Evolutionary conservation across 2,888 invertebrate genomes (phyloP).

Genomic region (Lasioglossum leucozonium): DNA sequence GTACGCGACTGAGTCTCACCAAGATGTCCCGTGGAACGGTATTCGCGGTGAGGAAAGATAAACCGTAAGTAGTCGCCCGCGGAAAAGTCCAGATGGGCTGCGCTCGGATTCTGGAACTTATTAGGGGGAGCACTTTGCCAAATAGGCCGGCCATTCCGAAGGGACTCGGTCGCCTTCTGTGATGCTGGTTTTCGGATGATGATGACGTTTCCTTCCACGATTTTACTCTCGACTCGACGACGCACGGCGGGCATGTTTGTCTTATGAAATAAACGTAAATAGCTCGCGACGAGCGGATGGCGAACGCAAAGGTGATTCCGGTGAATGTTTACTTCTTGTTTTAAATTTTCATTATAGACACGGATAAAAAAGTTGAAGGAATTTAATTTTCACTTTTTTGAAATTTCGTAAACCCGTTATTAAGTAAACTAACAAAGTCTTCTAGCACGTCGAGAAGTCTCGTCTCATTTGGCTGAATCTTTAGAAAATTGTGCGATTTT

Average conservation of each 20-base stretch:
- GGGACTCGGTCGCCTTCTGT: neutral
- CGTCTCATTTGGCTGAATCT: no score
- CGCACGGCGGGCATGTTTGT: neutral
- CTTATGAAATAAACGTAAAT: neutral
- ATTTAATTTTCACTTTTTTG: no score
- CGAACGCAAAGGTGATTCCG: neutral
- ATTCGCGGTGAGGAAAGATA: slow-evolving; percentile 36
- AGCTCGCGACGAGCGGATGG: neutral
- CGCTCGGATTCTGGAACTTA: slow-evolving; percentile 43
- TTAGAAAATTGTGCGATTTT: no score
- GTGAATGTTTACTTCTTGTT: neutral
- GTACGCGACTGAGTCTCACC: neutral
- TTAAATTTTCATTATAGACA: no score
- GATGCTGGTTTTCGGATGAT: neutral
- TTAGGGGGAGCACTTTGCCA: slow-evolving; percentile 45
- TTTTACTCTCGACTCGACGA: neutral
- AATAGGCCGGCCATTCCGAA: slow-evolving; percentile 8
- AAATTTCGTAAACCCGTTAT: no score
- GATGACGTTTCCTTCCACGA: slow-evolving; percentile 19
- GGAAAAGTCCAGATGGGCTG: slow-evolving; percentile 29
- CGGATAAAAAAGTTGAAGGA: no score
- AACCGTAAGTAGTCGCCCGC: slow-evolving; percentile 41
- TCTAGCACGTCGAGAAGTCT: no score
- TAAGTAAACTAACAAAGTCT: no score
- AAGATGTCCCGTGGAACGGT: neutral